These are phyloP conservation scores for Parochlus steinenii DNA, from an alignment of 2,888 invertebrate genomes.

Conservation along the genomic window DNA sequence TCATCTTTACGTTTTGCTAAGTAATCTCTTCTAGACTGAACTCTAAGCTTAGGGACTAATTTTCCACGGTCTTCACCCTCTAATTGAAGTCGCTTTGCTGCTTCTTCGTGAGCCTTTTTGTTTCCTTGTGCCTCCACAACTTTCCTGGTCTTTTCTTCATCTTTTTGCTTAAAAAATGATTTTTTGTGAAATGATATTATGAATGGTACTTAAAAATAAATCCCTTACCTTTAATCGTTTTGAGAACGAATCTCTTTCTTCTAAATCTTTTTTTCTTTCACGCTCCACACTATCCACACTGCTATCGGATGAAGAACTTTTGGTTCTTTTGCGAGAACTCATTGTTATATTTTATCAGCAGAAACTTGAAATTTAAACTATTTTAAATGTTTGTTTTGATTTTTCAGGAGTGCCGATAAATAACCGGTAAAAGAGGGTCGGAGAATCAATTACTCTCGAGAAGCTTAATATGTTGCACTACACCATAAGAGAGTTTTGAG, in stretches of 20 bases:
- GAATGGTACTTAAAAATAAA: no score
- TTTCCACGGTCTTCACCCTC: constrained; percentile 75
- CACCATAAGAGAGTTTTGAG: no score
- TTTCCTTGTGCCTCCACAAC: constrained; percentile 41
- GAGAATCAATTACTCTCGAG: no score
- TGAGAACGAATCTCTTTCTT: constrained; percentile 89
- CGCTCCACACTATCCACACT: constrained; percentile 59
- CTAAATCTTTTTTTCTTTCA: constrained; percentile 62
- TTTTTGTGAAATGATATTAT: no score
- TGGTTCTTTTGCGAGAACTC: constrained; percentile 20
- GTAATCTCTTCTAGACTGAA: constrained; percentile 86
- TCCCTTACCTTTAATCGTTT: constrained; percentile 67
- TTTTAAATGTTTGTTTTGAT: no score
- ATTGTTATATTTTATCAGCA: no score
- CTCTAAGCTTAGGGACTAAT: constrained; percentile 70
- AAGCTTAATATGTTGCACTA: no score
- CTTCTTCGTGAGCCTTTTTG: constrained; percentile 65
- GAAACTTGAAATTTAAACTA: no score
- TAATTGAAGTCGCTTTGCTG: constrained; percentile 74
- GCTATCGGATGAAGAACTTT: constrained; percentile 23
- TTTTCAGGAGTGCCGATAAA: no score
- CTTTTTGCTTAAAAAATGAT: no score
- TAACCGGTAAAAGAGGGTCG: no score
- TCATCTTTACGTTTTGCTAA: constrained; percentile 92
- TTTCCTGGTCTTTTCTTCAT: constrained; percentile 76